phyloP scores from a whole-genome alignment of 2,113 vertebrate genomes.

The Hiodon tergisus region DNA sequence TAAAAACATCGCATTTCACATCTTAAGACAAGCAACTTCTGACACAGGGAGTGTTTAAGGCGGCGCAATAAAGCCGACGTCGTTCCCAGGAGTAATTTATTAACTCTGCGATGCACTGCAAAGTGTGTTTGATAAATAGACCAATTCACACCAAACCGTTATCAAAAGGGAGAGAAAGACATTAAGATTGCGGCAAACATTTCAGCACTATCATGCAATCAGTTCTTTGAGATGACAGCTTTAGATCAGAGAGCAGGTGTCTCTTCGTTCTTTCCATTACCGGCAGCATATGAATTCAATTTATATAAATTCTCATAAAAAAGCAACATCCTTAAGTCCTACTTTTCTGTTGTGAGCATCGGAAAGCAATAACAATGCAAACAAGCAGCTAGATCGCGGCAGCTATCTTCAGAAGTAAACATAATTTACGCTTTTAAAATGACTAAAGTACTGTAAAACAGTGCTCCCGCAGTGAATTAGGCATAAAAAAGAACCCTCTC shows the following conservation, averaged over 20 bases:
- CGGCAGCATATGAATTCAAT: constrained; percentile 42
- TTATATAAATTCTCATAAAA: constrained; percentile 44
- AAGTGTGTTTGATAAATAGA: constrained; percentile 64
- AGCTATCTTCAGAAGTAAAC: constrained; percentile 10
- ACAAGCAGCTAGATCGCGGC: not conserved
- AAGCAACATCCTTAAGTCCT: constrained; percentile 18
- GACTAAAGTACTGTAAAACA: constrained; percentile 1
- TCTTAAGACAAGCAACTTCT: not conserved
- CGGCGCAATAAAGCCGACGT: constrained; percentile 52
- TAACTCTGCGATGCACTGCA: constrained; percentile 54
- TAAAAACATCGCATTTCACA: not conserved
- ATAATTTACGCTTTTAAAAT: constrained; percentile 16
- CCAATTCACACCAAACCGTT: constrained; percentile 59
- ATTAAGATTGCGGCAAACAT: constrained; percentile 46
- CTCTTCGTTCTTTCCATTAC: constrained; percentile 39
- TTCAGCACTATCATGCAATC: constrained; percentile 48
- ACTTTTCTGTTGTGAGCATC: constrained; percentile 21
- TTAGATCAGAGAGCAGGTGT: constrained; percentile 35
- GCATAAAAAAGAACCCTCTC: not conserved
- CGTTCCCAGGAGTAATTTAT: constrained; percentile 66
- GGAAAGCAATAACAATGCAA: constrained; percentile 27
- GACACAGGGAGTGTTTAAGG: constrained; percentile 15
- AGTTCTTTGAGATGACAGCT: constrained; percentile 47
- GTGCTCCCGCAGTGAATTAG: not conserved
- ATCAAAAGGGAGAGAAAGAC: constrained; percentile 50